Evolutionary conservation across 1,140 invertebrate species (phyloP), one percentile per base, ranked within the genome.

Genomic region (Heliothis virescens): DNA sequence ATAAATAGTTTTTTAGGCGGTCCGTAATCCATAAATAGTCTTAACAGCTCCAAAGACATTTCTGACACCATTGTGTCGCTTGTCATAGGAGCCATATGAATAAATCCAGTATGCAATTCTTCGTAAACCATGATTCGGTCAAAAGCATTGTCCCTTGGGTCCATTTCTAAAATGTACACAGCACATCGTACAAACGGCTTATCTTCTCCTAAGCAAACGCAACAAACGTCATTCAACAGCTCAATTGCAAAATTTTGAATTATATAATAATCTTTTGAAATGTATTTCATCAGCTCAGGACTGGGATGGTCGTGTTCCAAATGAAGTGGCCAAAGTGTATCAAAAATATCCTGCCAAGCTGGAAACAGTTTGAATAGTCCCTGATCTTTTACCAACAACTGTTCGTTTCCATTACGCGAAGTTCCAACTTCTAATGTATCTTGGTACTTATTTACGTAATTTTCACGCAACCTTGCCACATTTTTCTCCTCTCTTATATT

Each of bases 21-120:
- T 5, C 67, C 67, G 26, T 53, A 71, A 29, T 71, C 67, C 67
- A 52, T 71, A 11, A 71, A 71, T 18, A 71, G 21, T 71, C 16
- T 50, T n/a, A 71, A 53, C 21, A 71, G 21, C 10, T 71, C 67
- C 4, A 53, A 13, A 71, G 21, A 52, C 29, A 52, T 71, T 50
- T 52, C 47, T 1, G 12, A n/a, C 3, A 15, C 67, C 3, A 13
- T 71, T n/a, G 21, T 53, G 1, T 12, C 7, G 48, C 4, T 4
- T 7, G 16, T 29, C 9, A 71, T 7, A 1, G 67, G 67, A 9
- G 21, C 21, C 21, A 71, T 15, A 18, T 71, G 67, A 53, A 71
- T 53, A 13, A 29, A 71, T 9, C 18, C 21, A 52, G 48, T 53
- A 50, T n/a, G 12, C 18, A 53, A 3, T 13, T 71, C 67, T 53